Base-by-base conservation (phyloP, 2,888 invertebrate genomes). In the Cosmia trapezina region DNA sequence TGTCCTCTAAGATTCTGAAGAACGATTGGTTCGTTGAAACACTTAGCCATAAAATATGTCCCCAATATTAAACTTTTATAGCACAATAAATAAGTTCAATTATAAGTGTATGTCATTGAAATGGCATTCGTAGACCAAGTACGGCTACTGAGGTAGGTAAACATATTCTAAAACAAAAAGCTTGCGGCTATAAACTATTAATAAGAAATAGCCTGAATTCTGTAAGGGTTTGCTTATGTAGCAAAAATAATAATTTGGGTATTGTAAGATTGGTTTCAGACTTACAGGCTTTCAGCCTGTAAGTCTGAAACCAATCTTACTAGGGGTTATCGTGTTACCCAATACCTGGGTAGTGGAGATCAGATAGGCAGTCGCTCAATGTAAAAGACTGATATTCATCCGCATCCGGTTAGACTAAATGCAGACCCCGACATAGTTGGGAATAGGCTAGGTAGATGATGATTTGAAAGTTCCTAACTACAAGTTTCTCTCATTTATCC, bases 61-160 rank as follows among this genome's bases (percentile, higher is more conserved):
- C 56, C 53, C 57, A 75, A 68, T 78, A 76, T 72, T 54, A 65
- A 68, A 65, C 70, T 78, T 76, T 73, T 73, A 79, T 74, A 67
- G 75, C 64, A 63, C 76, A 64, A 78, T 84, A 85, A 78, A 78
- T 76, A 80, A 73, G 22, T 83, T 72, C 47, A 41, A 78, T 70
- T 70, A 64, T 77, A 72, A 74, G 43, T 61, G 63, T 63, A 8
- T 83, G 78, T 76, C 74, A 76, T 72, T 68, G 70, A 66, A 71
- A 78, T 73, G 73, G 49, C 61, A 83, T 80, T 80, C 51, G 37
- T 45, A 51, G 51, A 68, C 56, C 57, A 70, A 78, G 72, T 70
- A 45, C 71, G 56, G 61, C 28, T 70, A 3, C 51, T 59, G 62
- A 79, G 37, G 54, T 73, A 73, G 43, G 54, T 77, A 45, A 61